Evolutionary conservation across 2,113 vertebrate genomes (phyloP).

Genomic region (cat (Felis catus)): DNA sequence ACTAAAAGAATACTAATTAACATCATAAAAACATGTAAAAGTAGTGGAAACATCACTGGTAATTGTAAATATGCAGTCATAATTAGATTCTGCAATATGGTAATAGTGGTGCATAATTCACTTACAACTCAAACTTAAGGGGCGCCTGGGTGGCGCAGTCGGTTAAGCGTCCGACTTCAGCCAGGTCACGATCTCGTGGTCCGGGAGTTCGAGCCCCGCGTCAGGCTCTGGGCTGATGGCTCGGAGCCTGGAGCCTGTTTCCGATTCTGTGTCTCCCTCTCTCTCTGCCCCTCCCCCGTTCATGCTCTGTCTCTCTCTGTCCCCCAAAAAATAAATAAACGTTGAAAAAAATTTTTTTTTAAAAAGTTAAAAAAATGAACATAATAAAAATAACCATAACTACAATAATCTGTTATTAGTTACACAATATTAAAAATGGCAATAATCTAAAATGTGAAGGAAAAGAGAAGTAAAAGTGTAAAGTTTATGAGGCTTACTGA

Average conservation of each 20-base stretch:
- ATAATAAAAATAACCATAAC: background rate
- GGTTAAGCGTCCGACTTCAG: too few species aligned
- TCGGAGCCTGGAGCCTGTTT: too few species aligned
- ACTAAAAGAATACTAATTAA: background rate
- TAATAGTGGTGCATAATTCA: background rate
- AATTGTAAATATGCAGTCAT: background rate
- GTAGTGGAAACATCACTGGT: background rate
- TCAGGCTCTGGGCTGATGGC: too few species aligned
- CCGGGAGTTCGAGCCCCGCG: too few species aligned
- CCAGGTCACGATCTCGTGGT: too few species aligned
- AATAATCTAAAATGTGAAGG: background rate
- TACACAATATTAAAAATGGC: background rate
- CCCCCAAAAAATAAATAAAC: too few species aligned
- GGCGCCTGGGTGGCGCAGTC: too few species aligned
- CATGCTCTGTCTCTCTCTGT: too few species aligned
- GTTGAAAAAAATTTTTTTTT: too few species aligned
- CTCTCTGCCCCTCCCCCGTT: too few species aligned
- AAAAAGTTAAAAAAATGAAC: background rate
- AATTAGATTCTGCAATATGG: background rate
- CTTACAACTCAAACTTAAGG: background rate
- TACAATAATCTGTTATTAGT: background rate
- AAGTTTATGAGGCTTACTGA: background rate
- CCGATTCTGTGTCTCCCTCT: too few species aligned
- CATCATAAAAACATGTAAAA: background rate
- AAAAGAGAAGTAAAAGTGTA: background rate